Base-by-base conservation (phyloP, 1,140 invertebrate species). In the Panagrolaimus sp. region DNA sequence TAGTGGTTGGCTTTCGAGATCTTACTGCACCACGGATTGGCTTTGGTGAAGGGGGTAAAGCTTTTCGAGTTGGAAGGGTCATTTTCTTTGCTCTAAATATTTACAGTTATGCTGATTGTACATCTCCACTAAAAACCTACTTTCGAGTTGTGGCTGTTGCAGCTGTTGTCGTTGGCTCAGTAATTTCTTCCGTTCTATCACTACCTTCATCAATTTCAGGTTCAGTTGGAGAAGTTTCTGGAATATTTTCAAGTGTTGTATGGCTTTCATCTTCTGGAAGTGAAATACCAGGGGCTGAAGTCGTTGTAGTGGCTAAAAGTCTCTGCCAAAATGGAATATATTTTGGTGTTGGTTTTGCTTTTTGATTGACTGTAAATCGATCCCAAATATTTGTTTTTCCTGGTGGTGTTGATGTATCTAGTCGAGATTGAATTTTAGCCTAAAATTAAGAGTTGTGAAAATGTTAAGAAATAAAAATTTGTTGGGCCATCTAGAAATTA, bases 311-410 rank as follows among this genome's bases (percentile, higher is more conserved):
- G 8, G 23, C 67, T 16, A 79, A 63, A 13, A 79, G 71, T 38
- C 78, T 71, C 57, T 79, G 77, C 77, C 77, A 79, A 48, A 79
- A 79, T 38, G 78, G 78, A 66, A 80, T 74, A 57, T 80, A 80
- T 62, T 78, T 77, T 48, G 75, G 72, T 8, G 74, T 76, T 27
- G 74, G 65, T 48, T 73, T 73, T 13, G 65, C 74, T 23, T 57
- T 57, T 27, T 57, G 51, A 13, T 27, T 57, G 0, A 63, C 42
- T 1, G 62, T 63, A 43, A 63, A 63, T 9, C 62, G 62, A 13
- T 63, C 62, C 62, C 62, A 63, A 27, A 63, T 63, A 43, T 63
- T 63, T 7, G 27, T 63, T 16, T 63, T 63, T 13, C 16, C 9
- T 31, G 62, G 27, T 31, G 62, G 14, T 11, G 51, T 57, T 57